Evolutionary conservation across 2,888 invertebrate genomes (phyloP), one percentile per base, ranked within the genome.

Genomic region (Polylopha cassiicola): DNA sequence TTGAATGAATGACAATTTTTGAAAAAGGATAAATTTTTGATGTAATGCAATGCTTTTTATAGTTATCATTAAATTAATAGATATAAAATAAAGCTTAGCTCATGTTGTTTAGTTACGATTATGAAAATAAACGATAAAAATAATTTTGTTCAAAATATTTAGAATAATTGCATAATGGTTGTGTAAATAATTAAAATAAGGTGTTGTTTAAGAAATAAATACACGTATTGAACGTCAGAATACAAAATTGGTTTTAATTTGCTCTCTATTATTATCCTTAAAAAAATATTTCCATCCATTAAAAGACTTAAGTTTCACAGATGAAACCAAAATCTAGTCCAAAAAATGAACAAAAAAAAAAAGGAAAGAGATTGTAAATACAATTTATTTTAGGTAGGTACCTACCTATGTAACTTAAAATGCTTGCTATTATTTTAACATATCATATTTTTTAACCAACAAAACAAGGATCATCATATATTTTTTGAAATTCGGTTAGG

Each of bases 151-250:
- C 30, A 31, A 9, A 41, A 23, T 31, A 38, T 10, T 38, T 28
- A 37, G 28, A 33, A 9, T 33, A 29, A 41, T 31, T 42, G 21
- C 17, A 29, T 36, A 13, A 44, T 34, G 46, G 46, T 46, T 48
- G 44, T 48, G 46, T 46, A 48, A 39, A 48, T 46, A 46, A 34
- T 37, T 37, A 24, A 23, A 20, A 34, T 68, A 71, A 67, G 64
- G 33, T 54, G 65, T 73, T 73, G 67, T 58, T 65, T 75, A 78
- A 78, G 70, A 57, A 72, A 72, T 62, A 55, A 65, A 62, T 74
- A 80, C 76, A 79, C 58, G 67, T 68, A 76, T 69, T 72, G 73
- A 73, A 66, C 72, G 71, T 76, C 69, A 44, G 44, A 49, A 48
- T 44, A 44, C 15, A 32, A 11, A 9, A 14, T 27, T 10, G 31